phyloP scores from a whole-genome alignment of 2,113 vertebrate species.

The Phalacrocorax brasilianus region DNA sequence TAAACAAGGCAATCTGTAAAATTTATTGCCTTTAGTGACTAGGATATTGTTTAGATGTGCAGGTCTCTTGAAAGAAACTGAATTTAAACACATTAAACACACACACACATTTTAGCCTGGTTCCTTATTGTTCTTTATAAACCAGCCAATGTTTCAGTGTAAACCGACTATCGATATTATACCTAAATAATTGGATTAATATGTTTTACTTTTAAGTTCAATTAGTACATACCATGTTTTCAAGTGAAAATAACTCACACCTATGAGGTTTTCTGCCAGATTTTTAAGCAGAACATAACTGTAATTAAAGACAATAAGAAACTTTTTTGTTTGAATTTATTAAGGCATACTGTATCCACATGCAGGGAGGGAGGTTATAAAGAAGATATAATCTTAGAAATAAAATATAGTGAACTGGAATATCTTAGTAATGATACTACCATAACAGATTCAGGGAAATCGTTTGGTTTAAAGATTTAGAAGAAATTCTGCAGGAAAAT shows the following conservation, averaged over 20 bases:
- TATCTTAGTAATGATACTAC: neutral
- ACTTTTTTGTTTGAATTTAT: neutral
- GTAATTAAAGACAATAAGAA: neutral
- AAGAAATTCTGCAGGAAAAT: neutral
- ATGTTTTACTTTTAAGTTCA: neutral
- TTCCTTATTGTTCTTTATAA: neutral
- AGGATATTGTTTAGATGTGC: neutral
- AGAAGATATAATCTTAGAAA: neutral
- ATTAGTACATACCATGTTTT: neutral
- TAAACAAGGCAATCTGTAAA: neutral
- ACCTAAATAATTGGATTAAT: neutral
- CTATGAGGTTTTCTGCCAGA: neutral
- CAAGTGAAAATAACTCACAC: neutral
- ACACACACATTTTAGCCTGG: neutral
- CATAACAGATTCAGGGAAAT: neutral
- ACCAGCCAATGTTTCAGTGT: neutral
- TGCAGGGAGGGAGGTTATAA: neutral
- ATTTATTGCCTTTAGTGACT: neutral
- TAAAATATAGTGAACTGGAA: neutral
- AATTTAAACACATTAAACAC: neutral
- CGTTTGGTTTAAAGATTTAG: neutral
- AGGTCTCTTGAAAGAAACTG: neutral
- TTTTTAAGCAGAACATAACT: neutral
- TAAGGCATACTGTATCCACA: neutral
- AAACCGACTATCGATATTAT: neutral